A percentile compares a stretch with the other conserved stretches of the same genome.
These are phyloP conservation scores for Acheta domesticus DNA, from an alignment of 2,888 invertebrate genomes.

Conservation along the genomic window DNA sequence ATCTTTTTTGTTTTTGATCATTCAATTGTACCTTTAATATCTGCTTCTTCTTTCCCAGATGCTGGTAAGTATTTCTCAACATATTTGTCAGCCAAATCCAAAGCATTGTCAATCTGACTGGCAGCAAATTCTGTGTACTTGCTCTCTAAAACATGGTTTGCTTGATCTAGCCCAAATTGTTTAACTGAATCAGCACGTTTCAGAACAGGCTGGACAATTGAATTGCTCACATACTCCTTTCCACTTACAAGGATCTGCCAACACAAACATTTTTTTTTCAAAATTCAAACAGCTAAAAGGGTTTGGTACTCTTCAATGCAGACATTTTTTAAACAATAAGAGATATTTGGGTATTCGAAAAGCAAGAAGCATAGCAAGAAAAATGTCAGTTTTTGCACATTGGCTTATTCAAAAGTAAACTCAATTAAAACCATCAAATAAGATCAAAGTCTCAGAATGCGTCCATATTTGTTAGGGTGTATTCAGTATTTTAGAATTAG, in stretches of 20 bases:
- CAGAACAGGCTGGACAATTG: conserved; percentile 64
- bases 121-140: conserved; percentile 71
- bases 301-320: no score
- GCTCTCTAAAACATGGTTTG: conserved; percentile 62
- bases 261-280: conserved; percentile 34
- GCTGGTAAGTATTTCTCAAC: conserved; percentile 74
- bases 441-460: no score
- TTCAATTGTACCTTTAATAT: neutral
- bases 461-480: no score
- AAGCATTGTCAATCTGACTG: conserved; percentile 68
- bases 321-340: no score
- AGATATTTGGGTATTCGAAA: no score
- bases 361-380: no score
- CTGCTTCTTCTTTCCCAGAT: neutral
- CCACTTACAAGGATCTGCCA: conserved; percentile 75
- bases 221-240: conserved; percentile 67
- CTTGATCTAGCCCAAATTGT: conserved; percentile 56
- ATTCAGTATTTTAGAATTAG: no score
- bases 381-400: no score
- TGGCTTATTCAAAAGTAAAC: no score
- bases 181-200: conserved; percentile 81
- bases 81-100: conserved; percentile 74
- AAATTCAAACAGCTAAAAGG: neutral
- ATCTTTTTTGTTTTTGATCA: neutral
- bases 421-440: no score